Evolutionary conservation across 2,113 vertebrate species (phyloP).

Genomic region (Oreotragus oreotragus): DNA sequence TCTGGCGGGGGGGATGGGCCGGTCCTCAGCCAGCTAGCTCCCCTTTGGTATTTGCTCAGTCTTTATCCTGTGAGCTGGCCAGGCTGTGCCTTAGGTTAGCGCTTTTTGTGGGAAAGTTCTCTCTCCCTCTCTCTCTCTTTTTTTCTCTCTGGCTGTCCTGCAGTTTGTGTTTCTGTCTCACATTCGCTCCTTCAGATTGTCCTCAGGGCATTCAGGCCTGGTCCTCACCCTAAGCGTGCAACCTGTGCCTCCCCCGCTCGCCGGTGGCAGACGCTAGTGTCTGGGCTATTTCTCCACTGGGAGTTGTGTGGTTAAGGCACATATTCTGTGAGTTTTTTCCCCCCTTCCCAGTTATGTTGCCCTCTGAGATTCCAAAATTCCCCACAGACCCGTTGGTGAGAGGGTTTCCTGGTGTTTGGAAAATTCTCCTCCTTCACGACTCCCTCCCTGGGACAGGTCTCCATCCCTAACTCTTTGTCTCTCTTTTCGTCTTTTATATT

Average conservation of each 20-base stretch:
- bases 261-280: not conserved
- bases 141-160: not conserved
- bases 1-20: not conserved
- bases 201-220: not conserved
- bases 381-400: not conserved
- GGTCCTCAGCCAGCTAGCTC: not conserved
- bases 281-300: not conserved
- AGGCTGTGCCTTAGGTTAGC: not conserved
- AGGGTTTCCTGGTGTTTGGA: not conserved
- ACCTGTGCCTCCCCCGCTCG: rapidly evolving
- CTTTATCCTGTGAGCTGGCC: not conserved
- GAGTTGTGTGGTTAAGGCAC: not conserved
- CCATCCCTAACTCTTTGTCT: rapidly evolving
- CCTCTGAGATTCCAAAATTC: not conserved
- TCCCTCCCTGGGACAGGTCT: not conserved
- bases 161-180: not conserved
- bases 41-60: not conserved
- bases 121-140: not conserved
- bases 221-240: not conserved
- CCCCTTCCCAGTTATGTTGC: not conserved
- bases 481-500: not conserved
- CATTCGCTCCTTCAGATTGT: not conserved
- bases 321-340: not conserved
- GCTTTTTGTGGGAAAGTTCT: not conserved
- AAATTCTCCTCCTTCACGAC: not conserved